Conservation (phyloP, 2,797 vertebrate species). For the Cichlasoma orientale region DNA sequence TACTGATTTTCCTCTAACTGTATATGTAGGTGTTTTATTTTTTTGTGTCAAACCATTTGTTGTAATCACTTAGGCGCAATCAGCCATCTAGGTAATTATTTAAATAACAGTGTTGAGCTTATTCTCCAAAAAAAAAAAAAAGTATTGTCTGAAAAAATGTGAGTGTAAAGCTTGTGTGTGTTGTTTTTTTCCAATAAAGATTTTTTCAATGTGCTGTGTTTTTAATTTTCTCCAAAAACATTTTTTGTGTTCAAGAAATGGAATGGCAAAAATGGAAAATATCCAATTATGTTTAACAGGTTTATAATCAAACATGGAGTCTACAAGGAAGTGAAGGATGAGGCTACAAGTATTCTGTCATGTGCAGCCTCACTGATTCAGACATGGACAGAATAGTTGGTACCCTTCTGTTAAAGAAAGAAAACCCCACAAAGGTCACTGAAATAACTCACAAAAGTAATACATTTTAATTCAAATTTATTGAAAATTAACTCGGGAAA, state of each 20-base stretch:
- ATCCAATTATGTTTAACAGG: background rate
- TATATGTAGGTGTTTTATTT: background rate
- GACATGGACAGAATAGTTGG: no score
- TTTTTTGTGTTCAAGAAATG: background rate
- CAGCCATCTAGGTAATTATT: background rate
- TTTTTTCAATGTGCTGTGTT: background rate
- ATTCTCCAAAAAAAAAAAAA: background rate
- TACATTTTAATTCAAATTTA: no score
- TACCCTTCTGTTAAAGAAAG: no score
- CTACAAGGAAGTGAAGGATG: background rate
- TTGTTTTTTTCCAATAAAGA: conserved; percentile 26
- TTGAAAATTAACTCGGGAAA: no score
- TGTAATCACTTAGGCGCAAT: background rate
- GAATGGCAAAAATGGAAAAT: background rate
- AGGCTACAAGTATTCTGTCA: background rate
- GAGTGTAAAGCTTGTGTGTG: background rate
- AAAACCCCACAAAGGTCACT: no score
- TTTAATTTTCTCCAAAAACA: background rate
- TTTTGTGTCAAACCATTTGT: background rate
- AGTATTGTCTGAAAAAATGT: background rate
- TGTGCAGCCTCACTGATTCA: background rate
- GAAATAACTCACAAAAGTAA: no score
- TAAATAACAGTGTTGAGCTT: background rate
- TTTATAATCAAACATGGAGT: background rate
- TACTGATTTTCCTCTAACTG: background rate